phyloP scores from a whole-genome alignment of 1,140 invertebrate genomes.

The Drosophila nikananu region DNA sequence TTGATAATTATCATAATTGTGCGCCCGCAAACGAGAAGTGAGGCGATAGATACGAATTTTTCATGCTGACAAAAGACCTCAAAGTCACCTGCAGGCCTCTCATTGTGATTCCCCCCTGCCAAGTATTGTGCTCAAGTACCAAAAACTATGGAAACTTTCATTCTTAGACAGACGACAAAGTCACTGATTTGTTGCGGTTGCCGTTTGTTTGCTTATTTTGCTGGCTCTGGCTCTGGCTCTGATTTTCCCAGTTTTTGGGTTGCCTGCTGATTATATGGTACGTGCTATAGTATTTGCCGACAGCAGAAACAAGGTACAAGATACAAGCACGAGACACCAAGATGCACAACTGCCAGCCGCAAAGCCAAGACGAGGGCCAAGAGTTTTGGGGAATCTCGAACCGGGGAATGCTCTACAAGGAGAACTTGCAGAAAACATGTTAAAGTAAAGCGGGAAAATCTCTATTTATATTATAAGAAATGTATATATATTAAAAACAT shows the following conservation, averaged over 20 bases:
- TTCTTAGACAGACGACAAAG: constrained; percentile 61
- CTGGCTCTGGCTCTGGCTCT: constrained; percentile 35
- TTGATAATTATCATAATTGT: constrained; percentile 82
- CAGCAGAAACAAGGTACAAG: constrained; percentile 25
- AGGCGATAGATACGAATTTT: constrained; percentile 54
- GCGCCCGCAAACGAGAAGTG: constrained; percentile 14
- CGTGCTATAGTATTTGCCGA: constrained; percentile 69
- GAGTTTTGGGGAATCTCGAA: not conserved
- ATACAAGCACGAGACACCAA: constrained; percentile 13
- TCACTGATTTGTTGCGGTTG: constrained; percentile 57
- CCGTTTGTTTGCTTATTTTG: constrained; percentile 45
- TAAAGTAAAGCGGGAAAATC: not conserved
- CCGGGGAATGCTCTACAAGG: constrained; percentile 1
- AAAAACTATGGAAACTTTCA: constrained; percentile 58
- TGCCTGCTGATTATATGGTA: constrained; percentile 72
- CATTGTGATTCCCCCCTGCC: not conserved
- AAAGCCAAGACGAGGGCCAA: constrained; percentile 21
- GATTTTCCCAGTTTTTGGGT: constrained; percentile 56
- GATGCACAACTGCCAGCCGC: constrained; percentile 43
- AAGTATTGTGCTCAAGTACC: constrained; percentile 8
- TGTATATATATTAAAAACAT: not conserved
- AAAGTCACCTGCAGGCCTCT: too few relatives aligned
- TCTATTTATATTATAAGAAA: not conserved
- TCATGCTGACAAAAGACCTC: constrained; percentile 51
- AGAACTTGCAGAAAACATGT: not conserved